A percentile compares a stretch with the other conserved stretches of the same genome.
Conservation (phyloP, 1,140 invertebrate species). For the Rhizoglyphus robini region DNA sequence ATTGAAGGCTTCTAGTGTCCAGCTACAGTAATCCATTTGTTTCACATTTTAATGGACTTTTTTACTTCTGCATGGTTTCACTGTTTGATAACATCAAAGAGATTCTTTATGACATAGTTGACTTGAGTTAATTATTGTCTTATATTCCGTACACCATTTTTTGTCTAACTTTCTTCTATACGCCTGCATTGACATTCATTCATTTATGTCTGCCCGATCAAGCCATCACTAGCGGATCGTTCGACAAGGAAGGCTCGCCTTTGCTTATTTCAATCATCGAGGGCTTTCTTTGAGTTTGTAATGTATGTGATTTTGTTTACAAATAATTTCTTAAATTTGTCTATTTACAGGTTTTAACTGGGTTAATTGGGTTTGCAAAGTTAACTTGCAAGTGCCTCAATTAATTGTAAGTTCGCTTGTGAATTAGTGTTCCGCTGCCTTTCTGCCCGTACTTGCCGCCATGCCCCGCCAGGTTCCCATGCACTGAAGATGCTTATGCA, state of each 20-base stretch:
- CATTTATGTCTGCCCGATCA: constrained; percentile 70
- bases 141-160: constrained; percentile 62
- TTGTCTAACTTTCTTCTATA: constrained; percentile 70
- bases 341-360: constrained; percentile 54
- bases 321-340: constrained; percentile 1
- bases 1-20: constrained; percentile 68
- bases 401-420: no score
- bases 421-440: no score
- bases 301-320: constrained; percentile 43
- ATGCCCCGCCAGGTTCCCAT: no score
- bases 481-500: no score
- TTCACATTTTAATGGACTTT: constrained; percentile 1
- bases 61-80: not conserved
- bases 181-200: constrained; percentile 68
- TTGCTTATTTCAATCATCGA: constrained; percentile 68
- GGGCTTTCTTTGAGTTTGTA: constrained; percentile 66
- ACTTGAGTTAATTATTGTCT: constrained; percentile 65
- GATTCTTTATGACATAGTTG: constrained; percentile 56
- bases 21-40: constrained; percentile 22
- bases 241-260: constrained; percentile 53
- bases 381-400: no score
- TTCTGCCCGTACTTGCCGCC: no score
- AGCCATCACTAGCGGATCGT: constrained; percentile 49
- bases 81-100: constrained; percentile 56
- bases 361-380: constrained; percentile 77